phyloP scores from a whole-genome alignment of 2,888 invertebrate genomes.

The Mythimna impura region DNA sequence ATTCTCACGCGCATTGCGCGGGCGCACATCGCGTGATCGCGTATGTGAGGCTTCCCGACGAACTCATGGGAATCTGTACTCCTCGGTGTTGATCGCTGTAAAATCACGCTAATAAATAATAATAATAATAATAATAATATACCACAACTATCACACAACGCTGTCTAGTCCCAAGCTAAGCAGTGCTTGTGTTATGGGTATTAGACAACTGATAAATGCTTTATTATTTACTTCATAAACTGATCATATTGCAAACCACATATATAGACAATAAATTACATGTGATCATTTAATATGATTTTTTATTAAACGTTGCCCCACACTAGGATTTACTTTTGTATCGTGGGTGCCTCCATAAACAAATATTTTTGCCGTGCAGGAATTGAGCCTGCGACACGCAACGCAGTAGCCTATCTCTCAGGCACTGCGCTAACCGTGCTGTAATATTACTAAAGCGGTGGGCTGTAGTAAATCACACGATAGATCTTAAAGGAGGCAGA shows the following conservation, averaged over 20 bases:
- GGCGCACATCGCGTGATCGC: slow-evolving; percentile 77
- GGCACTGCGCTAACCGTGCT: too few species aligned
- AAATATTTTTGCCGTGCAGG: too few species aligned
- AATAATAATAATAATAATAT: too few species aligned
- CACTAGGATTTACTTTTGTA: too few species aligned
- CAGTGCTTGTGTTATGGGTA: too few species aligned
- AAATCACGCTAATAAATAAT: slow-evolving; percentile 48
- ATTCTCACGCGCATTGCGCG: slow-evolving; percentile 76
- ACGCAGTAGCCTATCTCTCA: too few species aligned
- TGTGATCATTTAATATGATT: not conserved
- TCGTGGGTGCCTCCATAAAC: too few species aligned
- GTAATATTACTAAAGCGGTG: slow-evolving; percentile 1
- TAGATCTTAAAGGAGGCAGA: slow-evolving; percentile 32
- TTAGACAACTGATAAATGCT: too few species aligned
- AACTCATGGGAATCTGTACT: slow-evolving; percentile 78
- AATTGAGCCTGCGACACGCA: too few species aligned
- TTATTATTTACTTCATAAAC: slow-evolving; percentile 30
- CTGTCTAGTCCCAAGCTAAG: too few species aligned
- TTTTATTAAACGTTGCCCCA: not conserved
- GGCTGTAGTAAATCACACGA: slow-evolving; percentile 26
- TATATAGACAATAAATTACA: slow-evolving; percentile 6
- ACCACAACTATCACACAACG: too few species aligned
- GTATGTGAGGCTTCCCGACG: slow-evolving; percentile 75
- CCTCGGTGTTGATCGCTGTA: slow-evolving; percentile 50
- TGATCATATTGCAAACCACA: slow-evolving; percentile 15